Base-by-base conservation (phyloP, 2,888 invertebrate genomes). In the Drosophila cracens region DNA sequence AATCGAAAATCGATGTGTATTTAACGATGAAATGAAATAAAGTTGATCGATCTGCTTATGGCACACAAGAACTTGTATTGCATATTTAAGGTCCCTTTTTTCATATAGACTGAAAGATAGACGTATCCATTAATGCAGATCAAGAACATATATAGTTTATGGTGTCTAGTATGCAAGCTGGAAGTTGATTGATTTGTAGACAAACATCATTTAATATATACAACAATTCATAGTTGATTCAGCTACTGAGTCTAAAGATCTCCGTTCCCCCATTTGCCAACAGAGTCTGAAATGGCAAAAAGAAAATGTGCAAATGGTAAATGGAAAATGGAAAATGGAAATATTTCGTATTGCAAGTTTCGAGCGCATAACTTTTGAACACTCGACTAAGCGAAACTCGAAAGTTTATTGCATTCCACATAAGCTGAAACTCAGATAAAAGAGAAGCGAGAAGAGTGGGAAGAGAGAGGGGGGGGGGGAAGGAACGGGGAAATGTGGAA, bases 371-470 rank as follows among this genome's bases (percentile, higher is more conserved):
- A 73, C 69, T 74, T 80, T 76, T 46, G 48, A 49, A 38, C 48
- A 54, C 48, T 51, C 49, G 59, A 62, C 60, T 52, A 65, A 67
- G 61, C 54, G 61, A 56, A 67, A 58, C 73, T 72, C 58, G 62
- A 79, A 83, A 87, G 87, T 83, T 84, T 76, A 79, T 86, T 87
- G 82, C 83, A 87, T 88, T 81, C 83, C 84, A 83, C 75, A 72
- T 78, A 82, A 40, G 65, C 60, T 38, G 59, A 27, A 29, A 25
- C 21, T 61, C 53, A 25, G 10, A 10, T 33, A 10, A 33, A 33
- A 33, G 1, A 36, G 52, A 25, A 25, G 8, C 6, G 18, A 3
- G 11, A 27, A 29, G 48, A 4, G 16, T 10, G 29, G 34, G 58
- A 7, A 21, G 36, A 29, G 49, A 1, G 18, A 49, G 7, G 13